Base-by-base conservation (phyloP, 2,797 vertebrate genomes). In the Eulemur rubriventer region DNA sequence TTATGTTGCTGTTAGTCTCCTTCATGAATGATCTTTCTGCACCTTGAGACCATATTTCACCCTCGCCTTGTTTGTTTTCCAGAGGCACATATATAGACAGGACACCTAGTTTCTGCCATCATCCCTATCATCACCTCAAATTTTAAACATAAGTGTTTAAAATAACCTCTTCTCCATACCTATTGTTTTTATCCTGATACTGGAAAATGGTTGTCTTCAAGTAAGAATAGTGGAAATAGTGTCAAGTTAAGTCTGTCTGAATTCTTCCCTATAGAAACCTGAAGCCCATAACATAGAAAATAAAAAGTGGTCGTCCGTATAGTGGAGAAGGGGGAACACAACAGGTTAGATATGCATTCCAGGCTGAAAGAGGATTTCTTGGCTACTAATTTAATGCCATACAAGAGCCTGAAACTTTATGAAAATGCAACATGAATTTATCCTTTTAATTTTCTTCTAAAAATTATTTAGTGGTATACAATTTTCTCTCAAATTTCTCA, bases 21-120 rank as follows among this genome's bases (percentile, higher is more conserved):
- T 80, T 72, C 10, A 3, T 81, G 83, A 97, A 79, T 63, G n/a
- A 50, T 87, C 72, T 89, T 75, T 79, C 84, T 95, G 96, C 20
- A 69, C 41, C 26, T 59, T 73, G 7, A 72, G 50, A 90, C 48
- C 86, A 79, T 6, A 43, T 79, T 84, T 94, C 50, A 96, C 41
- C 48, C 43, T 69, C 88, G 87, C 20, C 38, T 52, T 81, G 90
- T 87, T 87, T 33, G 11, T 5, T 59, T 59, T 59, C 63, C 28
- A 48, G 69, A 92, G 35, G 38, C 6, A 2, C 14, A 91, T 13
- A 81, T 50, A 26, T 20, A 50, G 30, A 82, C 79, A 59, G 9
- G 43, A 57, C 41, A 76, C 38, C 41, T 95, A 22, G 5, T 92
- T 67, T 89, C 61, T 92, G 22, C 43, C 91, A 84, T 78, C 38